phyloP scores from a whole-genome alignment of 2,888 invertebrate genomes.

The Ellobium chinense region DNA sequence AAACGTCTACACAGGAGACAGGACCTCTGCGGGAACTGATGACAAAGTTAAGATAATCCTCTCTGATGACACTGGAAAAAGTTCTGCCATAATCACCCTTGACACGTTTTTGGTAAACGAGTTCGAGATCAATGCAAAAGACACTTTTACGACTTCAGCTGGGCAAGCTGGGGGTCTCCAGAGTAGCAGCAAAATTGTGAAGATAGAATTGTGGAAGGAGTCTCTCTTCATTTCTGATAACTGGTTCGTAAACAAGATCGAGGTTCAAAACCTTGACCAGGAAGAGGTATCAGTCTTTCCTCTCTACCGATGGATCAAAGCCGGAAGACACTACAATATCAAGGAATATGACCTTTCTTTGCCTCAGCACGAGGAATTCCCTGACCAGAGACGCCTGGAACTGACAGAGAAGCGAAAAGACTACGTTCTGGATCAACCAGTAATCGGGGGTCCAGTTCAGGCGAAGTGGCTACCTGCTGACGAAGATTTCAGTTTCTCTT shows the following conservation, averaged over 20 bases:
- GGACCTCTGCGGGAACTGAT: slow-evolving; percentile 77
- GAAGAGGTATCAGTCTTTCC: slow-evolving; percentile 74
- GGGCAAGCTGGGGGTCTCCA: neutral
- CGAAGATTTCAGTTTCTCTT: too few species aligned
- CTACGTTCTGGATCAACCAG: slow-evolving; percentile 63
- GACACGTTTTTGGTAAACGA: neutral
- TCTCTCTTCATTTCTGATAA: slow-evolving; percentile 72
- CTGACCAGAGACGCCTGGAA: slow-evolving; percentile 75
- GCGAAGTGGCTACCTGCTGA: too few species aligned
- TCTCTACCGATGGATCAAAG: slow-evolving; percentile 78
- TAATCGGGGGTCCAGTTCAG: slow-evolving; percentile 60
- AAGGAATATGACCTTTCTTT: slow-evolving; percentile 77
- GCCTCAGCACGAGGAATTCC: slow-evolving; percentile 77
- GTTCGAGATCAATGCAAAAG: neutral
- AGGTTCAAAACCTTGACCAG: slow-evolving; percentile 64
- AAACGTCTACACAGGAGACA: slow-evolving; percentile 79
- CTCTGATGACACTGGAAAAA: slow-evolving; percentile 62
- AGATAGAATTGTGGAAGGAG: slow-evolving; percentile 78
- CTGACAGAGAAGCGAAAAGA: slow-evolving; percentile 73
- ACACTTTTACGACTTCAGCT: neutral
- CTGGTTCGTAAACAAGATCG: slow-evolving; percentile 77
- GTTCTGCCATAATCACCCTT: neutral
- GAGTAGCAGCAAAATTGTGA: slow-evolving; percentile 58
- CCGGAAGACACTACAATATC: slow-evolving; percentile 75
- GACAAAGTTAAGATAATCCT: slow-evolving; percentile 78